A percentile compares a stretch with the other conserved stretches of the same genome.
phyloP scores from a whole-genome alignment of 1,140 invertebrate genomes.

The Vollenhovia emeryi region DNA sequence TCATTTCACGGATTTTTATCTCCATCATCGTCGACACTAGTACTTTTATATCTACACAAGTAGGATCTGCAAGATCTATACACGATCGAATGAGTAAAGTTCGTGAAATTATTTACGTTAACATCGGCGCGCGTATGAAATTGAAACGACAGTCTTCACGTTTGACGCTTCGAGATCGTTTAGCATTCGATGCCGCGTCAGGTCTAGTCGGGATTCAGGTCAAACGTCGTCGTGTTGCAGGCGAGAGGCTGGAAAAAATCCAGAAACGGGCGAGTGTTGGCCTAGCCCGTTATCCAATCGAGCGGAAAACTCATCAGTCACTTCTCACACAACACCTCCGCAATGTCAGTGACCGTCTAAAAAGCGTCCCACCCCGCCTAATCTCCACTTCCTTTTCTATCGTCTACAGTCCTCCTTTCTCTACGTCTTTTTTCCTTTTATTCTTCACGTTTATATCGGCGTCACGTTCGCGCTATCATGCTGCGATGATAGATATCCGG shows the following conservation, averaged over 20 bases:
- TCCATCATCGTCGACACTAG: not conserved
- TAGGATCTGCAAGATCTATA: not conserved
- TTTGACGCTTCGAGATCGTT: slow-evolving; percentile 10
- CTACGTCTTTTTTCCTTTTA: not conserved
- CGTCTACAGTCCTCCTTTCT: not conserved
- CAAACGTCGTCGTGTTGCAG: slow-evolving; percentile 47
- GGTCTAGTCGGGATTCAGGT: slow-evolving; percentile 62
- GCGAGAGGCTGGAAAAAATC: slow-evolving; percentile 50
- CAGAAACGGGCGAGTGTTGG: slow-evolving; percentile 60
- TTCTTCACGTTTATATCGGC: not conserved
- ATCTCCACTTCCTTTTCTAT: slow-evolving; percentile 58
- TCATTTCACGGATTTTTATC: not conserved
- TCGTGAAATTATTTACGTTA: not conserved
- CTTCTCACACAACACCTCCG: slow-evolving; percentile 60
- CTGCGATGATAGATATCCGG: slow-evolving; percentile 25
- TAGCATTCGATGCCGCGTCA: slow-evolving; percentile 34
- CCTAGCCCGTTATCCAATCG: slow-evolving; percentile 68
- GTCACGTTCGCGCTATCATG: not conserved
- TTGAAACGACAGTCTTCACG: not conserved
- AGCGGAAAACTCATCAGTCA: slow-evolving; percentile 77
- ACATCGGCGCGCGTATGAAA: not conserved
- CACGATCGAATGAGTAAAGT: not conserved
- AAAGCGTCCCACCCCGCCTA: slow-evolving; percentile 62
- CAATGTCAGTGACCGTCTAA: slow-evolving; percentile 58
- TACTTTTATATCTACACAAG: not conserved